These are phyloP conservation scores for Carabus problematicus DNA, from an alignment of 2,888 invertebrate species.

Conservation along the genomic window DNA sequence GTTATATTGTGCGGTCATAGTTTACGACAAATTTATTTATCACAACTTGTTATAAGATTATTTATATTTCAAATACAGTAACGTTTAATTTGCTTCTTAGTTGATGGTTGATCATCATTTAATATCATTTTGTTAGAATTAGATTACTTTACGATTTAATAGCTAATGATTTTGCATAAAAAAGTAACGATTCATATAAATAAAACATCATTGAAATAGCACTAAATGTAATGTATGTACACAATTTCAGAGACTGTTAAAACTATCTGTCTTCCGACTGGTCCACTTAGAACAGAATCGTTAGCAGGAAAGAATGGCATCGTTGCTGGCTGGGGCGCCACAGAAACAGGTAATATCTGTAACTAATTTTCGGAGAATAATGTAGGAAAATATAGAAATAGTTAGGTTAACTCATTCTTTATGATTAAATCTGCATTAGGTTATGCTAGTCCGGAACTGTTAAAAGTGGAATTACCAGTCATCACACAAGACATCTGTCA, in stretches of 20 bases:
- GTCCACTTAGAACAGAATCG: conserved; percentile 51
- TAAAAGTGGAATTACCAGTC: conserved; percentile 59
- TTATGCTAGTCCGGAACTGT: conserved; percentile 52
- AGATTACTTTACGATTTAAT: not conserved
- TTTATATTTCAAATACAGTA: too few species aligned
- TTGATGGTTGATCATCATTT: not conserved
- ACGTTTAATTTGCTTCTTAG: not conserved
- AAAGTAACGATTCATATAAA: not conserved
- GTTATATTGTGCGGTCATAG: too few species aligned
- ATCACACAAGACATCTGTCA: conserved; percentile 55
- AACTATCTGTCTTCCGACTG: conserved; percentile 61
- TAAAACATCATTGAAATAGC: too few species aligned
- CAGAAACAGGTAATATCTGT: conserved; percentile 63
- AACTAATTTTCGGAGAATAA: not conserved
- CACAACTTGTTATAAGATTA: too few species aligned
- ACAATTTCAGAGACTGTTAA: conserved; percentile 55
- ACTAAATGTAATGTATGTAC: not conserved
- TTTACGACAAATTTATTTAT: too few species aligned
- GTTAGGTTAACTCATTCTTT: too few species aligned
- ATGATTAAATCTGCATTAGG: conserved; percentile 47
- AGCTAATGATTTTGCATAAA: not conserved
- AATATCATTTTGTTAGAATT: not conserved
- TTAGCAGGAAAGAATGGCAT: conserved; percentile 63
- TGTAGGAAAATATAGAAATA: not conserved
- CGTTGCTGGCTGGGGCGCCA: conserved; percentile 80